phyloP scores from a whole-genome alignment of 2,113 vertebrate genomes.

The Leucosticte australis region DNA sequence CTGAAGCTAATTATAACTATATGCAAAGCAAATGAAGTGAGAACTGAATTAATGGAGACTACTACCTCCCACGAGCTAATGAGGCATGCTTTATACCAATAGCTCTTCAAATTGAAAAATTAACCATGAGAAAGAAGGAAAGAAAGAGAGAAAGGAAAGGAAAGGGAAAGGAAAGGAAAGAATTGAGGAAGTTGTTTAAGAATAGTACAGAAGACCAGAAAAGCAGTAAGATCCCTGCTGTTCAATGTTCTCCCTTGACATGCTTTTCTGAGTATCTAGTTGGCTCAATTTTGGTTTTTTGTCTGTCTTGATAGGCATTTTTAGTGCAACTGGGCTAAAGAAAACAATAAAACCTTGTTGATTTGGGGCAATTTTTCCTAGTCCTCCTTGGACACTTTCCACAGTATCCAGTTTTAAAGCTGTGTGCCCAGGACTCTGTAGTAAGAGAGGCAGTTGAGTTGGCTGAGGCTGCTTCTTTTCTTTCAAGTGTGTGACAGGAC shows the following conservation, averaged over 20 bases:
- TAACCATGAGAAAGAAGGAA: not conserved
- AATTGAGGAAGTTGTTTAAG: not conserved
- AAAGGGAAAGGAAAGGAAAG: not conserved
- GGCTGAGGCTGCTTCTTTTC: not conserved
- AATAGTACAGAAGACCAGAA: not conserved
- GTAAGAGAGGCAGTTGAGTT: not conserved
- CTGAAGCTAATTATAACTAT: constrained; percentile 80
- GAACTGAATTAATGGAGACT: constrained; percentile 78
- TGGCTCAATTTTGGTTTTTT: not conserved
- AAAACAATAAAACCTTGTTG: not conserved
- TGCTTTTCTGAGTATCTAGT: not conserved
- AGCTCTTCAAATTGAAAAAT: constrained; percentile 75
- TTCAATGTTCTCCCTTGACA: not conserved
- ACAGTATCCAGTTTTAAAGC: not conserved
- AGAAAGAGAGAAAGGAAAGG: not conserved
- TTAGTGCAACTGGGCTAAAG: not conserved
- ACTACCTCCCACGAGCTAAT: constrained; percentile 76
- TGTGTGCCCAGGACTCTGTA: not conserved
- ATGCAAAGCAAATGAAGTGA: constrained; percentile 81
- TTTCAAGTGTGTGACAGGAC: not conserved
- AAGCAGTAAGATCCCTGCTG: not conserved
- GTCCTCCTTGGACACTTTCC: not conserved
- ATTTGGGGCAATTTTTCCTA: not conserved
- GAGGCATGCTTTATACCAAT: constrained; percentile 73
- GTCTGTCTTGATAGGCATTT: not conserved